Evolutionary conservation across 2,113 vertebrate species (phyloP), one percentile per base, ranked within the genome.

Genomic region (Dasypus novemcinctus): DNA sequence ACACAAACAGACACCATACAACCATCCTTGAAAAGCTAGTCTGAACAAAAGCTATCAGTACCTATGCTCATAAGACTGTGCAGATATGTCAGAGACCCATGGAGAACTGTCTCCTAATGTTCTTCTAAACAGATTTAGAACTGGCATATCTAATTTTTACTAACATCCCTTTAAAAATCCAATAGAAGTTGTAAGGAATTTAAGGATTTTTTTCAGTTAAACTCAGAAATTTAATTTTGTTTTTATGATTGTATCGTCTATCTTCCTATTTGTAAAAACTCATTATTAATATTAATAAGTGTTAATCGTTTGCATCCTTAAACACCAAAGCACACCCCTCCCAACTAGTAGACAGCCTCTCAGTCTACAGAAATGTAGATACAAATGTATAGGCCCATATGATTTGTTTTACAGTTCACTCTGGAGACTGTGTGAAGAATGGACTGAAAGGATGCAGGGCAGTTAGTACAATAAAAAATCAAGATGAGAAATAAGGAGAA

Each of bases 221-320:
- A 71, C 5, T 88, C n/a, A 94, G 49, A 91, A 80, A 82, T 52
- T 41, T 81, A 74, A 86, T 75, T 92, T 89, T 74, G 66, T 81
- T 25, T 72, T 85, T 63, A 72, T 29, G 41, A 82, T 43, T 36
- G 74, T 7, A 64, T 7, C 36, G 41, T 75, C n/a, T 74, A 66
- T 64, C 57, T 18, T 59, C 46, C 59, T 63, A 89, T 31, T 74
- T 93, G 54, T 38, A 94, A 88, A 82, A 81, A 33, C 15, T 63
- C n/a, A 66, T 81, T 63, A 61, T 33, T 82, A 66, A 54, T 27
- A 87, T 68, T 54, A 91, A 29, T 29, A 80, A 72, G 31, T 84
- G 36, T 88, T n/a, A 94, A 33, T 59, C 41, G 12, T 43, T 79
- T 79, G 69, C 25, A 89, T 95, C 76, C 29, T 87, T 91, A 86